phyloP scores from a whole-genome alignment of 2,797 vertebrate genomes.

The Sternotherus odoratus region DNA sequence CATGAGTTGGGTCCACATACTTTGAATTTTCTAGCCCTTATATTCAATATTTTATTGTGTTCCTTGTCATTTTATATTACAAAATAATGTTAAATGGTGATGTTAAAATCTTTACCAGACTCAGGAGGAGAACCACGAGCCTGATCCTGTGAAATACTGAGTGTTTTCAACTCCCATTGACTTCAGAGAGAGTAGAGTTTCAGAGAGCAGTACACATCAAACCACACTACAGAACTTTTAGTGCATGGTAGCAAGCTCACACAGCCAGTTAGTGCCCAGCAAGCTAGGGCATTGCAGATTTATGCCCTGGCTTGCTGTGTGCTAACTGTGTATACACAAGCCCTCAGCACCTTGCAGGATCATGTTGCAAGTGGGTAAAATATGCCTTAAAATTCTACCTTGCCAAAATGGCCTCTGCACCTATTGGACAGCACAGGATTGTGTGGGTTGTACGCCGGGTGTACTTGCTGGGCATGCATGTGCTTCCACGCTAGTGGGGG shows the following conservation, averaged over 20 bases:
- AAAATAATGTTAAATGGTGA: neutral
- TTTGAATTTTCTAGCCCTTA: neutral
- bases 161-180: neutral
- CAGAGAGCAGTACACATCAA: neutral
- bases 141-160: neutral
- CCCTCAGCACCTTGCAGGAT: neutral
- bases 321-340: neutral
- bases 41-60: neutral
- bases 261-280: neutral
- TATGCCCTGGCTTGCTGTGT: neutral
- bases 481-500: conserved; percentile 18
- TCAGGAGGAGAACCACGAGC: neutral
- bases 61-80: neutral
- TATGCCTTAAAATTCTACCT: neutral
- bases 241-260: neutral
- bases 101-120: neutral
- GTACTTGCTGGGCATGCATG: conserved; percentile 3
- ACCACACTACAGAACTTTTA: neutral
- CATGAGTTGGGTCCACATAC: neutral
- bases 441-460: neutral
- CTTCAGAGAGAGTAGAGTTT: neutral
- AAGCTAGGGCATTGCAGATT: neutral
- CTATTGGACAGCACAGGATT: neutral
- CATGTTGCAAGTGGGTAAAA: neutral
- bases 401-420: conserved; percentile 47